These are phyloP conservation scores for Thymelicus lineola DNA, from an alignment of 2,888 invertebrate species.

Conservation along the genomic window DNA sequence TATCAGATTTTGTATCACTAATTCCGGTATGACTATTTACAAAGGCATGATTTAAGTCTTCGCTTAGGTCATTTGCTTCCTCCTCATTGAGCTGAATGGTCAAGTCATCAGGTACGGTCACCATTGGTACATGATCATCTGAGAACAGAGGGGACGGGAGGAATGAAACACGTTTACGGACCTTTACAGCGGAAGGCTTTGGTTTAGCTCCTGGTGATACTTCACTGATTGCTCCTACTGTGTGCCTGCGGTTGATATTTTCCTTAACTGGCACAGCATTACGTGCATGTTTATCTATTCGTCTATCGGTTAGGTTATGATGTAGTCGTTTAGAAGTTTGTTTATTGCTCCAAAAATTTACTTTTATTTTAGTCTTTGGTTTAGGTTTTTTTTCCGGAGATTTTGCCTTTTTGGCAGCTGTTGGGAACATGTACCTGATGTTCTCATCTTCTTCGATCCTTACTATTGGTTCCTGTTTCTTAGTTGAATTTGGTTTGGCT, in stretches of 20 bases:
- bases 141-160: conserved; percentile 75
- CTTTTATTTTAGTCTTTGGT: conserved; percentile 74
- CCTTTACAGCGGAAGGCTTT: conserved; percentile 64
- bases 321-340: conserved; percentile 55
- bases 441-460: conserved; percentile 58
- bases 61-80: conserved; percentile 72
- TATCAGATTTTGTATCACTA: conserved; percentile 47
- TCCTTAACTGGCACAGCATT: conserved; percentile 54
- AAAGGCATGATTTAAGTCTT: conserved; percentile 69
- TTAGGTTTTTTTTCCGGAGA: conserved; percentile 62
- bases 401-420: conserved; percentile 58
- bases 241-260: conserved; percentile 64
- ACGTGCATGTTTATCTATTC: conserved; percentile 39
- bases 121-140: conserved; percentile 79
- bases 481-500: conserved; percentile 53
- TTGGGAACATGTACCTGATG: conserved; percentile 71
- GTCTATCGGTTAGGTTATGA: too few species aligned
- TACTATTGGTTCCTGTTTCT: conserved; percentile 47
- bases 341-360: conserved; percentile 80
- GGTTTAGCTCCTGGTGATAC: conserved; percentile 52
- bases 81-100: conserved; percentile 81
- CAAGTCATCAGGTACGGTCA: conserved; percentile 79
- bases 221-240: conserved; percentile 55
- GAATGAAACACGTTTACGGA: conserved; percentile 75
- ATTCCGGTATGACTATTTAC: conserved; percentile 51